Evolutionary conservation across 2,113 vertebrate species (phyloP), one percentile per base, ranked within the genome.

Genomic region (Hystrix cristata): DNA sequence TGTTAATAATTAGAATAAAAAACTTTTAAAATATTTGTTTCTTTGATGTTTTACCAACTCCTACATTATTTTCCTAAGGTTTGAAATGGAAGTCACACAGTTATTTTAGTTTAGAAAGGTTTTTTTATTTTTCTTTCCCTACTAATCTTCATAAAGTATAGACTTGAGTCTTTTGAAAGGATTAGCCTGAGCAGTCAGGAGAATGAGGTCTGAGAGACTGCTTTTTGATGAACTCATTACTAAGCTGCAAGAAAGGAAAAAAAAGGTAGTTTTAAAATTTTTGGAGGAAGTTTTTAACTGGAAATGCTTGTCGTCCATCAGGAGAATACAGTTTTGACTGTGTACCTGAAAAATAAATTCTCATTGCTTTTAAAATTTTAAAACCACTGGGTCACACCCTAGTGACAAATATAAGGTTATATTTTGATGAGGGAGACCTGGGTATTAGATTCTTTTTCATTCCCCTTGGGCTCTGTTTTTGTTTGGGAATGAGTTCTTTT

Each of bases 341-440:
- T 91, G 78, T 76, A 57, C 31, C 69, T 92, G 80, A 71, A 93
- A 97, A 93, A 82, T 87, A 72, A 43, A 86, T 25, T 64, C 29
- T n/a, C 81, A 91, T 64, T 95, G 38, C 10, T 92, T 94, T 96
- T 53, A 64, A 79, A 81, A 87, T 92, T 92, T 92, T 94, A 78
- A 93, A 74, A 78, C 25, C 8, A 48, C 57, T 92, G 27, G 27
- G n/a, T 97, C 94, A 14, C n/a, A 74, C 31, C 14, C 7, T 87
- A 69, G 27, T 87, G 53, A 57, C 69, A 95, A 93, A 69, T 92
- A 81, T 16, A 95, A 74, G 48, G 67, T 81, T 72, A 64, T 46
- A 16, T 53, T 94, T 95, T 67, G 14, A 65, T 93, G 31, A 86
- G 34, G 62, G n/a, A 94, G 48, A 94, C 55, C 14, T 34, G n/a